phyloP scores from a whole-genome alignment of 2,888 invertebrate genomes.

The Acrobasis consociella region DNA sequence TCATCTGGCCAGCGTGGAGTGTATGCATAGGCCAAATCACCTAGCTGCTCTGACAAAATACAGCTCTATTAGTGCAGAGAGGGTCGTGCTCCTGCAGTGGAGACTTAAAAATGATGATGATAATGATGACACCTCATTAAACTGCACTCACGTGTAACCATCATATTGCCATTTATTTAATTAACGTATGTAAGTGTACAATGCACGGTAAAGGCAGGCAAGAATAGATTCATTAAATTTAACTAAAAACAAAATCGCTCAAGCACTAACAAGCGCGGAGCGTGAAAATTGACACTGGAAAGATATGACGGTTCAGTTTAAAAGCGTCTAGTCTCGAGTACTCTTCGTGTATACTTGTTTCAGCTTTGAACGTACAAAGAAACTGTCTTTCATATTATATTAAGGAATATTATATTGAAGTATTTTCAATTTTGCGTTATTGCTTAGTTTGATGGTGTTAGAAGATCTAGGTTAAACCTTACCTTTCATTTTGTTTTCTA shows the following conservation, averaged over 20 bases:
- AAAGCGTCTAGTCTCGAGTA: slow-evolving; percentile 1
- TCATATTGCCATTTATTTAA: too few relatives aligned
- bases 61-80: too few relatives aligned
- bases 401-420: background rate
- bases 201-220: background rate
- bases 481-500: too few relatives aligned
- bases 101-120: too few relatives aligned
- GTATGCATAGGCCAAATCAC: too few relatives aligned
- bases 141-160: too few relatives aligned
- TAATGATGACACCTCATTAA: too few relatives aligned
- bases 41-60: too few relatives aligned
- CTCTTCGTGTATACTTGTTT: background rate
- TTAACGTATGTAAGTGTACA: too few relatives aligned
- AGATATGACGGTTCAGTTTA: slow-evolving; percentile 1
- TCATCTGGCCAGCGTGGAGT: too few relatives aligned
- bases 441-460: background rate
- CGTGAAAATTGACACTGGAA: background rate
- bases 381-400: background rate
- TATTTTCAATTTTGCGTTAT: background rate
- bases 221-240: background rate
- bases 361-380: background rate
- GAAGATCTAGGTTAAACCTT: too few relatives aligned
- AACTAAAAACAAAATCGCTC: background rate
- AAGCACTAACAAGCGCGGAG: background rate
- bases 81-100: too few relatives aligned